Base-by-base conservation (phyloP, 2,113 vertebrate genomes). In the Emydura subglobosa region DNA sequence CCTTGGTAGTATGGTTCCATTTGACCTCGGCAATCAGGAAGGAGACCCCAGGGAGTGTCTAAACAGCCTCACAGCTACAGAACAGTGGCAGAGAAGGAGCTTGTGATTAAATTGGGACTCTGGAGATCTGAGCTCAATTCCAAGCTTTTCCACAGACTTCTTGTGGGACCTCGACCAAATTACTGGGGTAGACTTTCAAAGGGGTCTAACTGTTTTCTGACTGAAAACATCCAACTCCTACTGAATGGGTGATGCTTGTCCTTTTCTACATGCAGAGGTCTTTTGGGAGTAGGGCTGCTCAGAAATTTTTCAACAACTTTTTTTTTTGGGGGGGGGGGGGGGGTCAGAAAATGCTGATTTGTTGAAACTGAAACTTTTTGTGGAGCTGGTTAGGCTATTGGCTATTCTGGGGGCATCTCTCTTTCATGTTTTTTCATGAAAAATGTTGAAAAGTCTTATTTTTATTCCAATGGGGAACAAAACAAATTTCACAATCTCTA, bases 51-150 rank as follows among this genome's bases (percentile, higher is more conserved):
- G 50, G 17, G 27, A 72, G 34, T 24, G 7, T 12, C 39, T 27
- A 0, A n/a, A 0, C 1, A 29, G 6, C n/a, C 27, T 10, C 65
- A 39, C 39, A 72, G 55, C 27, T 0, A 44, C 47, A 12, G 65
- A n/a, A 17, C 8, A 79, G 25, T 0, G 10, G 59, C 13, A 31
- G 4, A 1, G 1, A 31, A 14, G 31, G n/a, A 10, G 34, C n/a
- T 2, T 1, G 22, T 39, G 24, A 3, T 65, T 72, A 39, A 72
- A 22, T 9, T 72, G 16, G n/a, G 19, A 9, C 65, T 68, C 65
- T 39, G n/a, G 65, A 39, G 7, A 39, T 72, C 34, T 39, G n/a
- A 10, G 4, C 39, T 72, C 19, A n/a, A 72, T 19, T 68, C 61
- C 14, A 8, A 39, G 17, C 19, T 72, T 72, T 39, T 53, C 9